phyloP scores from a whole-genome alignment of 2,888 invertebrate genomes.

The Byasa hedistus region DNA sequence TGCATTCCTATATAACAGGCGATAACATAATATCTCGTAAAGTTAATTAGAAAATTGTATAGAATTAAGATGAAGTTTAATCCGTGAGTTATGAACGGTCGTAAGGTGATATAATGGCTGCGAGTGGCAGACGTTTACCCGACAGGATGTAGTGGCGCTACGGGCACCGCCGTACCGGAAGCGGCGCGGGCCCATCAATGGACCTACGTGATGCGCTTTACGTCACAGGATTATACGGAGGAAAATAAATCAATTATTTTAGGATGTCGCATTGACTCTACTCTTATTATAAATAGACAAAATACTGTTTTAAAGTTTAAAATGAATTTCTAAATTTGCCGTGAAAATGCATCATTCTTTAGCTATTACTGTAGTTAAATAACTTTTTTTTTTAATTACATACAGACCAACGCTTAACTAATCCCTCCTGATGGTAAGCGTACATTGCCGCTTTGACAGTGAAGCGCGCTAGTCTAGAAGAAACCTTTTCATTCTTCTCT shows the following conservation, averaged over 20 bases:
- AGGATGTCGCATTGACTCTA: background rate
- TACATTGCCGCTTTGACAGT: no score
- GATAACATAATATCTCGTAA: background rate
- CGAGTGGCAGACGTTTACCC: conserved; percentile 45
- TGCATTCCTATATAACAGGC: background rate
- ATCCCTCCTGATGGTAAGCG: no score
- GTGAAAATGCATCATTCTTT: no score
- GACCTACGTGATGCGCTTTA: conserved; percentile 57
- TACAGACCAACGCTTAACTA: no score
- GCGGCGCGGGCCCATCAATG: conserved; percentile 66
- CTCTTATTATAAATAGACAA: background rate
- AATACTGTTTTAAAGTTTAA: background rate
- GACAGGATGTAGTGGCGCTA: conserved; percentile 74
- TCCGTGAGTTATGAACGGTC: conserved; percentile 17
- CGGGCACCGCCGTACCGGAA: conserved; percentile 55
- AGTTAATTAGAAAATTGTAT: background rate
- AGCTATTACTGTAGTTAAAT: no score
- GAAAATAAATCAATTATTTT: conserved; percentile 6
- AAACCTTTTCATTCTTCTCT: no score
- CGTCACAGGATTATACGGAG: conserved; percentile 41
- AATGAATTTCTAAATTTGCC: background rate
- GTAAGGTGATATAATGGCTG: conserved; percentile 30
- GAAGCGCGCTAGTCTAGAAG: no score
- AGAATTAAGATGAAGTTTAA: background rate
- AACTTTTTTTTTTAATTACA: no score